phyloP scores from a whole-genome alignment of 2,888 invertebrate species.

The Trachelus stipa region DNA sequence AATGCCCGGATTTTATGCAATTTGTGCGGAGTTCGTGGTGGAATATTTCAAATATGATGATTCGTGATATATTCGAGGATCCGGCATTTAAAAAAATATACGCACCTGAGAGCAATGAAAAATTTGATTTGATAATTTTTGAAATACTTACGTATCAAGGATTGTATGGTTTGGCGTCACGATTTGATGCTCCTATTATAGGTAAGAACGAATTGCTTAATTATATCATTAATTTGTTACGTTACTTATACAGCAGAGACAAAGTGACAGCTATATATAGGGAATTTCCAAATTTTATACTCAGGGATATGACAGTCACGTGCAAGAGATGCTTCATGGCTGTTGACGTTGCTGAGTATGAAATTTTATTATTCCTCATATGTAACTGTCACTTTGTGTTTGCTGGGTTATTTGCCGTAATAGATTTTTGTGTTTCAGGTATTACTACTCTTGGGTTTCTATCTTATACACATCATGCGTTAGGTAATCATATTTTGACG shows the following conservation, averaged over 20 bases:
- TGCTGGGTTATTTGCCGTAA: no score
- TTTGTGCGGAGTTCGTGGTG: no score
- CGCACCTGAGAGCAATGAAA: slow-evolving; percentile 44
- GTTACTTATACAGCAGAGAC: no score
- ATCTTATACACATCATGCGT: slow-evolving; percentile 68
- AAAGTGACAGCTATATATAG: no score
- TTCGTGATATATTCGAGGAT: background rate
- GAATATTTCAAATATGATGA: accelerated
- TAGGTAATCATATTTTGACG: slow-evolving; percentile 66
- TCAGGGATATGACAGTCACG: no score
- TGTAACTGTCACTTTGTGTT: no score
- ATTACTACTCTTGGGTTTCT: slow-evolving; percentile 69
- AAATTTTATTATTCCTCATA: no score
- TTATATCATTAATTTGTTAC: no score
- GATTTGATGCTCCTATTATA: slow-evolving; percentile 70
- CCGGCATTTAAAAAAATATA: slow-evolving; percentile 11
- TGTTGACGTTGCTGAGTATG: no score
- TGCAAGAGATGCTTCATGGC: no score
- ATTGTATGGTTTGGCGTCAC: slow-evolving; percentile 69
- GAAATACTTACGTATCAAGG: slow-evolving; percentile 69
- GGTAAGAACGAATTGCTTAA: slow-evolving; percentile 28
- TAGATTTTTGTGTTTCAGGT: slow-evolving; percentile 31
- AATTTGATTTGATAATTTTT: slow-evolving; percentile 71
- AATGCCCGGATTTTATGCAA: accelerated
- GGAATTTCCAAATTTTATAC: no score